These are phyloP conservation scores for Netelia inedita DNA, from an alignment of 2,888 invertebrate genomes.

Conservation along the genomic window DNA sequence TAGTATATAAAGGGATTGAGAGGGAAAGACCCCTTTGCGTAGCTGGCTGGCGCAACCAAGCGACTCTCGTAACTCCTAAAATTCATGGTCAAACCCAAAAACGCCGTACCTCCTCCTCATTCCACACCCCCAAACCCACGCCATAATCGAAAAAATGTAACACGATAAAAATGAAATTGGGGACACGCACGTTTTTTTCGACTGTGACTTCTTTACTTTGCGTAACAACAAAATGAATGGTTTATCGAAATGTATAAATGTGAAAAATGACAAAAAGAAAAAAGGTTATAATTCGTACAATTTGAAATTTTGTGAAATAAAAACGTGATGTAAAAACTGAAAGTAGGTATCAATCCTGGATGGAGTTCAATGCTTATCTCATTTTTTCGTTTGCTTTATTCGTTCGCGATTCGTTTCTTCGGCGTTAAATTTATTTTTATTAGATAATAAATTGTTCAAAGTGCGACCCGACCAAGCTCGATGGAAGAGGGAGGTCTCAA, in stretches of 20 bases:
- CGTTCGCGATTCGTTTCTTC: background rate
- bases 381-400: too few relatives aligned
- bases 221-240: background rate
- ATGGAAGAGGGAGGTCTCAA: slow-evolving; percentile 12
- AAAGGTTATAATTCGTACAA: too few relatives aligned
- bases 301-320: too few relatives aligned
- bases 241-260: background rate
- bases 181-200: background rate
- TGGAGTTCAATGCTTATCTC: too few relatives aligned
- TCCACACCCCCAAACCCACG: background rate
- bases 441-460: slow-evolving; percentile 73
- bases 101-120: background rate
- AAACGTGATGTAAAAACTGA: too few relatives aligned
- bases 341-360: too few relatives aligned
- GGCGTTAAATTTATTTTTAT: slow-evolving; percentile 72
- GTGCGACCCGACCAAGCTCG: slow-evolving; percentile 39
- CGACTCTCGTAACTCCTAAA: slow-evolving; percentile 66
- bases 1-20: slow-evolving; percentile 34
- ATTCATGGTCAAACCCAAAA: slow-evolving; percentile 66
- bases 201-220: background rate
- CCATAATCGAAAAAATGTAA: slow-evolving; percentile 3
- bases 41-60: slow-evolving; percentile 9
- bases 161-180: slow-evolving; percentile 1
- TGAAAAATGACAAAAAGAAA: too few relatives aligned
- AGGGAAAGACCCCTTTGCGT: slow-evolving; percentile 39